Evolutionary conservation across 37 sponge, comb jelly and placozoan species (phyloP).

Genomic region (Petrosia ficiformis): DNA sequence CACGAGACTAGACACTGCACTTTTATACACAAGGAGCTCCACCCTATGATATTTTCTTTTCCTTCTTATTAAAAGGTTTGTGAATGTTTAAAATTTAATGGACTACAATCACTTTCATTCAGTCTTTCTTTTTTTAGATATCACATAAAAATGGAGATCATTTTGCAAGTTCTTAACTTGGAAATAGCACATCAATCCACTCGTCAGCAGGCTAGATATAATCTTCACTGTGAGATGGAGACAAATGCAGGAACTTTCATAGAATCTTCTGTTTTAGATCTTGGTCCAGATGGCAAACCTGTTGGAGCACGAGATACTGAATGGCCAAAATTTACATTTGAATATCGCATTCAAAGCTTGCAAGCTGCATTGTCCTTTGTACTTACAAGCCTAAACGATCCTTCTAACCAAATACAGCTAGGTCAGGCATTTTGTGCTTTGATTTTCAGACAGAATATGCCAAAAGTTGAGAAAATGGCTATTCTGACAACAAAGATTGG

Average conservation of each 20-base stretch:
- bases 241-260: background rate
- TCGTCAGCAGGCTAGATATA: background rate
- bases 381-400: background rate
- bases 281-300: background rate
- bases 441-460: background rate
- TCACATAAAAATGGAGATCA: conserved; percentile 51
- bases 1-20: too few species aligned
- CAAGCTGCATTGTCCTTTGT: background rate
- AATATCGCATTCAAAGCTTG: background rate
- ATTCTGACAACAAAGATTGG: background rate
- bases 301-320: background rate
- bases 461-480: background rate
- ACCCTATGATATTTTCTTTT: too few species aligned
- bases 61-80: too few species aligned
- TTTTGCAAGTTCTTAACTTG: conserved; percentile 9
- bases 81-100: too few species aligned
- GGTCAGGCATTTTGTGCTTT: background rate
- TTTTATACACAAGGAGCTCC: too few species aligned
- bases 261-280: background rate
- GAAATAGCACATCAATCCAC: background rate
- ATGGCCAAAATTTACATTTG: conserved; percentile 14
- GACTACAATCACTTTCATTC: too few species aligned
- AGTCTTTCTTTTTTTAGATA: too few species aligned
- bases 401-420: conserved; percentile 3
- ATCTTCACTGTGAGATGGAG: conserved; percentile 27